Evolutionary conservation across 2,113 vertebrate species (phyloP), one percentile per base, ranked within the genome.

Genomic region (Macrotus californicus): DNA sequence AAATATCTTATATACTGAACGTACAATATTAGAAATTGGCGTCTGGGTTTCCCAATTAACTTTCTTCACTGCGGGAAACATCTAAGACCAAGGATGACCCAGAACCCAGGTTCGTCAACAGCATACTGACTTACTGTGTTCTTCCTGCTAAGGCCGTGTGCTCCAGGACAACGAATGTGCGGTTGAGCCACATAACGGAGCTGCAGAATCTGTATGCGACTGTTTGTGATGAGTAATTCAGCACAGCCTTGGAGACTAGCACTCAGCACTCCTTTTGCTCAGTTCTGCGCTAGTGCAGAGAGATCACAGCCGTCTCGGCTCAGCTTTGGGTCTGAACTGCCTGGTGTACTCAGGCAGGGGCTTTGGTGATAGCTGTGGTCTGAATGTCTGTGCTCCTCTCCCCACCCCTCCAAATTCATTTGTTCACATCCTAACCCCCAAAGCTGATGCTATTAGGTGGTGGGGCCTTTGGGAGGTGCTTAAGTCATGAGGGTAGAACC

Each of bases 31-130:
- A 84, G 82, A 89, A 89, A 24, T 66, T 21, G 48, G 39, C 52
- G 56, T 9, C 12, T 19, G 31, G 19, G n/a, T 48, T 89, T 64
- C 43, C 59, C 31, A 90, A 64, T 75, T 69, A 2, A 81, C 86
- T 92, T 69, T 76, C 69, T 86, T 86, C 67, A 85, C n/a, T 76
- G 24, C 36, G 75, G 34, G 39, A 93, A 96, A 93, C 46, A 84
- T 39, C 36, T 77, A 73, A 86, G 50, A 50, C 31, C 26, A 69
- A 61, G 73, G 82, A 87, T 41, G 21, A 73, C 52, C 69, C 19
- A 61, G 81, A 92, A 69, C 18, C 21, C 19, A 61, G 34, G 52
- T 66, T 64, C n/a, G 70, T 67, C 22, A 59, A 39, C 39, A 90
- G 46, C 46, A 88, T 73, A 94, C 34, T 14, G 41, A 41, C 8